Base-by-base conservation (phyloP, 2,113 vertebrate species). In the Daubentonia madagascariensis region DNA sequence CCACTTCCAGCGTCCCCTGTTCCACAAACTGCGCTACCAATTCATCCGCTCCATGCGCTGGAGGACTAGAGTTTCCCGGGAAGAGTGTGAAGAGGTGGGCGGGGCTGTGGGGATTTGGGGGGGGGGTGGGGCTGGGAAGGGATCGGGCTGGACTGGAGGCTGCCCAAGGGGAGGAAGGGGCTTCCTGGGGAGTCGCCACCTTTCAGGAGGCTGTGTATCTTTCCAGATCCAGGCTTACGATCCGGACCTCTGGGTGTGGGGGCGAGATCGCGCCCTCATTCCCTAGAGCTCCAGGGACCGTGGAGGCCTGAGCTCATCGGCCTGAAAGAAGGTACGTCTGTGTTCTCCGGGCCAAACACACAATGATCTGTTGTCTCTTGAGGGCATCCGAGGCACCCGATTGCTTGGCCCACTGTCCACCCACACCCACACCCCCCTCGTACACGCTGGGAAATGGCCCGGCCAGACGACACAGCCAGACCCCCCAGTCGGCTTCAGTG, bases 41-140 rank as follows among this genome's bases (percentile, higher is more conserved):
- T 85, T 96, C 13, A 0, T 94, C 87, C 8, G 8, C 0, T 88
- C 83, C 83, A 93, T 92, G 90, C 4, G 2, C 65, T 89, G 93
- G 59, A 91, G 37, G 43, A 43, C 40, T 0, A 10, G 45, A 28
- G 81, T 97, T 68, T 10, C 85, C 25, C n/a, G 1, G 8, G 85
- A 97, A 28, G 96, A 98, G 59, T 97, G 95, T n/a, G 94, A 97
- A 32, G 52, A 97, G 93, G 96, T 95, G 18, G 12, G 73, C 14
- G 32, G 23, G 11, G 28, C 50, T 43, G 1, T 20, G 32, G 22
- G 22, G 12, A 12, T 0, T 0, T 12, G 25, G 22, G 37, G 22
- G 43, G 13, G 8, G 7, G 37, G 12, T 5, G 13, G 11, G 23
- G 25, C 17, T 10, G 2, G 54, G 54, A 20, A 10, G 32, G 67